Conservation (phyloP, 2,888 invertebrate genomes). For the Bombylius major region DNA sequence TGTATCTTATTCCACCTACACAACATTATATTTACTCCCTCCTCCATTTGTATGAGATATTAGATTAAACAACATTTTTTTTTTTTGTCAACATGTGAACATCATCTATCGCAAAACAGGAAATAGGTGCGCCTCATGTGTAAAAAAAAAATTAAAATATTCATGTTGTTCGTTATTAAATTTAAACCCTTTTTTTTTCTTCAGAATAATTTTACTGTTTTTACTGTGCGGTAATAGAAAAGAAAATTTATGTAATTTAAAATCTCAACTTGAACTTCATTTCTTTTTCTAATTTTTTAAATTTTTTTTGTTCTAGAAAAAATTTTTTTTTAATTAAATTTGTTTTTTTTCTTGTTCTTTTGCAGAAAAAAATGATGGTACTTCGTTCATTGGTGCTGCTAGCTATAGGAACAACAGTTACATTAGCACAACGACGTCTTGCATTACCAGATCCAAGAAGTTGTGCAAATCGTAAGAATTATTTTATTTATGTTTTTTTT, state of each 20-base stretch:
- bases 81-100: background rate
- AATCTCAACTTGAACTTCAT: too few relatives aligned
- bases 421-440: slow-evolving; percentile 68
- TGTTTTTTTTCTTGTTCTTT: background rate
- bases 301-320: background rate
- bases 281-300: too few relatives aligned
- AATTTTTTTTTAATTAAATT: background rate
- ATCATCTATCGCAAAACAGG: background rate
- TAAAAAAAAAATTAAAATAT: too few relatives aligned
- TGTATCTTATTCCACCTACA: too few relatives aligned
- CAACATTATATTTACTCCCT: too few relatives aligned
- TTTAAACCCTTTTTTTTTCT: too few relatives aligned
- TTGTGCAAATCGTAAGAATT: slow-evolving; percentile 68
- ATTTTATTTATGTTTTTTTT: slow-evolving; percentile 21
- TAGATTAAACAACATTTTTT: background rate
- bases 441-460: slow-evolving; percentile 81
- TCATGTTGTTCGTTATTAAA: too few relatives aligned
- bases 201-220: too few relatives aligned
- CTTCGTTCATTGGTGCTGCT: slow-evolving; percentile 43
- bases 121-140: background rate
- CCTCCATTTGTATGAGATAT: too few relatives aligned
- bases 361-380: slow-evolving; percentile 16
- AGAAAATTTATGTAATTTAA: too few relatives aligned
- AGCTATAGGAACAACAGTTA: slow-evolving; percentile 50
- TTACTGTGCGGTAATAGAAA: too few relatives aligned